Base-by-base conservation (phyloP, 2,888 invertebrate genomes). In the Drosophila imparisetae region DNA sequence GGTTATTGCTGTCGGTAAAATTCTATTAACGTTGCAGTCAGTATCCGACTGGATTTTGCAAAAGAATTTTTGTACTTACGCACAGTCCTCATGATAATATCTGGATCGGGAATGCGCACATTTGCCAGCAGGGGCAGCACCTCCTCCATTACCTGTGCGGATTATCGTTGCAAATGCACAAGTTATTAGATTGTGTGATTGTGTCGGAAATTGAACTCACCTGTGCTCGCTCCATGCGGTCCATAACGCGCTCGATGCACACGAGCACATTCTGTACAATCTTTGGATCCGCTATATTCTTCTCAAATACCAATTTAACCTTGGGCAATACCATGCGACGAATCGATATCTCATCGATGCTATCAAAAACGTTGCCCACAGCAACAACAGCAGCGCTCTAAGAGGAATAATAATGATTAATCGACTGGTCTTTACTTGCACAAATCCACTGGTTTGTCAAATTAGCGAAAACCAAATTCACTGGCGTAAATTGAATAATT, bases 381-480 rank as follows among this genome's bases (percentile, higher is more conserved):
- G 98, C 97, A 70, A 97, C 95, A 80, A 98, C 94, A 10, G 98
- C 97, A 30, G 98, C 97, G 90, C 96, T 97, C 98, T 98, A 93
- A 13, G 30, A 2, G 13, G 11, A 24, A 53, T 40, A n/a, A 21
- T 55, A 55, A 29, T 29, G 7, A 36, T 54, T 18, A 54, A n/a
- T 38, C 21, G 21, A 2, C 15, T 8, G 21, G 21, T 15, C n/a
- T 15, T 24, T 24, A 45, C 15, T 24, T 45, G 4, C 15, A 21
- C 4, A 15, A 4, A 21, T 7, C 7, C 21, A 13, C 7, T 13
- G 2, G 40, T n/a, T n/a, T 10, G 4, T 40, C 0, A 40, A 40
- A 10, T 40, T n/a, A 2, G 10, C n/a, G 4, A 21, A 21, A 2
- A 1, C 21, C 13, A 13, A 45, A 45, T 45, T 45, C 21, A 4